These are phyloP conservation scores for Odontocolon sp. DNA, from an alignment of 2,888 invertebrate genomes.

Conservation along the genomic window DNA sequence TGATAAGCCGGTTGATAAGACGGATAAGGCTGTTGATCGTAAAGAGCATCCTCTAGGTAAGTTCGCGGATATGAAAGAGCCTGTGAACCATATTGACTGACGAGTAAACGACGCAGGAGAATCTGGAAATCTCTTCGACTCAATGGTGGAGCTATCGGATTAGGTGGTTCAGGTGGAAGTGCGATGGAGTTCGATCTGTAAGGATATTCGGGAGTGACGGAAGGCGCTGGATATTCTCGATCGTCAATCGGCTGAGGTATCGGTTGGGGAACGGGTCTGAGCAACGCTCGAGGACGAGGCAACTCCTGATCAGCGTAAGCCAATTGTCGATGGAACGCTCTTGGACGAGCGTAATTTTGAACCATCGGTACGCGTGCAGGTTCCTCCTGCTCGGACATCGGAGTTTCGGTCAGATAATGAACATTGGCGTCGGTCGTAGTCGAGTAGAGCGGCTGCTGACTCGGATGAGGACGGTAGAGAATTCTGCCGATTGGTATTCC, in stretches of 20 bases:
- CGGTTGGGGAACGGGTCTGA: constrained; percentile 66
- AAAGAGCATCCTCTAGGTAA: constrained; percentile 77
- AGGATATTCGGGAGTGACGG: constrained; percentile 71
- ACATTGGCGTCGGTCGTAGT: constrained; percentile 72
- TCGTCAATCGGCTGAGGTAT: constrained; percentile 68
- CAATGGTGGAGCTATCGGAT: constrained; percentile 86
- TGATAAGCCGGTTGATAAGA: constrained; percentile 80
- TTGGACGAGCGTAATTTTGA: constrained; percentile 67
- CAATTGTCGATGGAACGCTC: constrained; percentile 67
- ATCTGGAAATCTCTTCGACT: constrained; percentile 88
- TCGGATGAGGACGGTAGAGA: constrained; percentile 68
- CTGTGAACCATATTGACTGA: constrained; percentile 82
- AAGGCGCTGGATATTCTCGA: constrained; percentile 68
- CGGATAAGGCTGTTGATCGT: constrained; percentile 78
- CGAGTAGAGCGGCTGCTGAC: constrained; percentile 70
- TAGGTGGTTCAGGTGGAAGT: constrained; percentile 81
- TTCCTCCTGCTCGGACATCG: constrained; percentile 69
- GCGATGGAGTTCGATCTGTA: constrained; percentile 69
- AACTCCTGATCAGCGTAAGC: constrained; percentile 68
- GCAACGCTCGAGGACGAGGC: constrained; percentile 66
- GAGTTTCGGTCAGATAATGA: constrained; percentile 75
- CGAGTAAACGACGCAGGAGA: constrained; percentile 85
- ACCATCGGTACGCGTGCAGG: constrained; percentile 68
- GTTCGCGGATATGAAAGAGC: constrained; percentile 77
- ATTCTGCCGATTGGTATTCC: constrained; percentile 70